Conservation (phyloP, 2,113 vertebrate genomes). For the Burhinus bistriatus region DNA sequence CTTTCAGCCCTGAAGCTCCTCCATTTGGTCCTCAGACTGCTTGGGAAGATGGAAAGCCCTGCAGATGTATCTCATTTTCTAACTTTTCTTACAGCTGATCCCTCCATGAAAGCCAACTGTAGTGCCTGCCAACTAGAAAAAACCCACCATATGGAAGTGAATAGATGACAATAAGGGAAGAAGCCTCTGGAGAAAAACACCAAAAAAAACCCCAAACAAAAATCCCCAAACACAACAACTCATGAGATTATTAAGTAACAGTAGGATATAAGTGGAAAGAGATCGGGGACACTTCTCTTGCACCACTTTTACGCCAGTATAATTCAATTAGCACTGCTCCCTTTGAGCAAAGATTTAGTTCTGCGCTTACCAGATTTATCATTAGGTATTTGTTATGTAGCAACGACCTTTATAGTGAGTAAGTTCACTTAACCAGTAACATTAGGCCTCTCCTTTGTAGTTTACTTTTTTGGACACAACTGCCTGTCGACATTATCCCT, state of each 20-base stretch:
- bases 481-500: background rate
- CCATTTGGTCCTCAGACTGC: background rate
- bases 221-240: background rate
- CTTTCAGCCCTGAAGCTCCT: background rate
- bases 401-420: background rate
- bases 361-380: background rate
- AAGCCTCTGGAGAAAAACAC: background rate
- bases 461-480: background rate
- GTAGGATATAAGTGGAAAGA: background rate
- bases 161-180: background rate
- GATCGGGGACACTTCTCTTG: background rate
- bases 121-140: background rate
- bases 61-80: background rate
- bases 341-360: background rate
- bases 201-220: background rate
- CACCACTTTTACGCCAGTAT: background rate
- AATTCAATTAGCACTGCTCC: background rate
- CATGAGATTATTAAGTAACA: background rate
- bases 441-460: background rate
- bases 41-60: background rate
- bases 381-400: background rate
- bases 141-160: background rate
- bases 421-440: background rate
- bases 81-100: background rate
- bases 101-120: background rate